phyloP scores from a whole-genome alignment of 2,797 vertebrate genomes.

The Mastacembelus armatus region DNA sequence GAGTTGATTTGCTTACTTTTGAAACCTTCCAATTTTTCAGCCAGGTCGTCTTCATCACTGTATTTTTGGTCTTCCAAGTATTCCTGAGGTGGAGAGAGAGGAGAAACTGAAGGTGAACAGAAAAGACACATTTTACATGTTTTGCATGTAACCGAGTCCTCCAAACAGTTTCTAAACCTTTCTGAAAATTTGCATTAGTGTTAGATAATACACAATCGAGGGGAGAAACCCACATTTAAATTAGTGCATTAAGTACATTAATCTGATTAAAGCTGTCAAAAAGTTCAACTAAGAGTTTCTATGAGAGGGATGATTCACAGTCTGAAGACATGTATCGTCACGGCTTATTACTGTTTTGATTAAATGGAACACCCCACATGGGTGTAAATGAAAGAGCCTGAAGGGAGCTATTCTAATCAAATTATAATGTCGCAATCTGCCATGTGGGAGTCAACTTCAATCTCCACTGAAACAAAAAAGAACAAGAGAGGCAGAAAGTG shows the following conservation, averaged over 20 bases:
- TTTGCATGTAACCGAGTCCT: conserved; percentile 3
- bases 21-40: conserved; percentile 91
- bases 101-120: background rate
- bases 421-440: conserved; percentile 71
- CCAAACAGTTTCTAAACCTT: background rate
- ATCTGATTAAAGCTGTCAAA: conserved; percentile 10
- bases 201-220: background rate
- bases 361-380: conserved; percentile 67
- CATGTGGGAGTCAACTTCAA: conserved; percentile 52
- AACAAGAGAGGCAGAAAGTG: background rate
- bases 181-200: background rate
- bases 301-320: conserved; percentile 23
- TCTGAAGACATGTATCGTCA: no score
- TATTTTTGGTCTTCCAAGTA: conserved; percentile 97
- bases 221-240: background rate
- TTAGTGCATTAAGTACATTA: background rate
- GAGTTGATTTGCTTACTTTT: conserved; percentile 89
- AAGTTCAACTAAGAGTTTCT: background rate
- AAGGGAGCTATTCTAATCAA: conserved; percentile 63
- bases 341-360: conserved; percentile 22
- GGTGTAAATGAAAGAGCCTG: conserved; percentile 47
- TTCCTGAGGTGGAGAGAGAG: conserved; percentile 81
- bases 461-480: conserved; percentile 4
- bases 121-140: conserved; percentile 6
- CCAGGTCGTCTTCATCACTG: conserved; percentile 93